Evolutionary conservation across 1,140 invertebrate genomes (phyloP), one percentile per base, ranked within the genome.

Genomic region (Cyphomyrmex costatus): DNA sequence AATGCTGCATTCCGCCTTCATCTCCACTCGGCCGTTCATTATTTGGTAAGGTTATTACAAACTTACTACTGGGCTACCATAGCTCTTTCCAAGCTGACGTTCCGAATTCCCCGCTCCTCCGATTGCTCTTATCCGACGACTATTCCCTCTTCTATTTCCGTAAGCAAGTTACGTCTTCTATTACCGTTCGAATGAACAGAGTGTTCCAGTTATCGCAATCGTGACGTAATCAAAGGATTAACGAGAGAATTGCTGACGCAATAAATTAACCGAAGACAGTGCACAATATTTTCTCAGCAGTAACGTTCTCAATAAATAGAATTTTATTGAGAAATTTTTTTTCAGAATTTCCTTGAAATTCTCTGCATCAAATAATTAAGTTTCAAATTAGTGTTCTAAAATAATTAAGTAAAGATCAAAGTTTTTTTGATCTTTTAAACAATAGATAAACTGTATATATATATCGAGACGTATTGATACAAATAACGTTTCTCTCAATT

Each of bases 11-110:
- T 30, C 51, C 53, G 24, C 19, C 30, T 73, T 73, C 53, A 46
- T 83, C 68, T 82, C 33, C 24, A n/a, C 65, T 82, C 53, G 53
- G 19, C 36, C 68, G 53, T 83, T 83, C 56, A 83, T 83, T 74
- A 74, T 74, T 83, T 49, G 79, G 7, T 16, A 83, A 73, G 68
- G 66, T 73, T 83, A 73, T 83, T 73, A 71, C 66, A 49, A 73
- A 74, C 68, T 83, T 73, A 60, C 24, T 61, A n/a, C n/a, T 36
- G 36, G n/a, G 24, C 36, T 7, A 49, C 36, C 68, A 24, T 73
- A 74, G 30, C 53, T 60, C 53, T 82, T 49, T 83, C 36, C 42
- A 60, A 83, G 42, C 79, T 74, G 63, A 42, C 33, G 53, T 24
- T 49, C 68, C 1, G 19, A 60, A 73, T 82, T 58, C 51, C 10